Base-by-base conservation (phyloP, 2,888 invertebrate genomes). In the Oxystoma pomonae region DNA sequence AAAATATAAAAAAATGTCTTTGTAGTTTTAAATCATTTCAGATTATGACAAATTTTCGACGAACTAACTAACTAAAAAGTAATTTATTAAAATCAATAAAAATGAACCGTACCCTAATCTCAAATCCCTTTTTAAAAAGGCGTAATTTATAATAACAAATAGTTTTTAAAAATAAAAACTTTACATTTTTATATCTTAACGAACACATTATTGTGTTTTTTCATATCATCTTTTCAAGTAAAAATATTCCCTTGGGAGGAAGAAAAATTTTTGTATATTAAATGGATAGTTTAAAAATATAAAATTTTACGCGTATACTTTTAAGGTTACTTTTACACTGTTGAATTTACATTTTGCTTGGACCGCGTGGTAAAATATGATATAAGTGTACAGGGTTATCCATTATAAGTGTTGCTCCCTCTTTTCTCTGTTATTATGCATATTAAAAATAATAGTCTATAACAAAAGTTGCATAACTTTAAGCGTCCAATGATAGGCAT, bases 281-380 rank as follows among this genome's bases (percentile, higher is more conserved):
- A 35, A 63, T 59, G 72, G 73, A 70, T 71, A 73, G 70, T 68
- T 72, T 73, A 74, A 74, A 75, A 73, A 72, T 72, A 69, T 71
- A 68, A 65, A 70, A 66, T 35, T 71, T 68, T 70, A 72, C 70
- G 74, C 76, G 76, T 76, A 76, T 76, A 76, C 76, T 72, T 74
- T 72, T 71, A 73, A 71, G 71, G 72, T 74, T 73, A 71, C 66
- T 65, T 70, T 73, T 74, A 75, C 75, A 75, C 70, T 73, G 74
- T 73, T 73, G 68, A 70, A 70, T 71, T 73, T 70, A 68, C 70
- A 68, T 69, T 71, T 35, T 65, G 67, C 68, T 76, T 76, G 76
- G 76, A 76, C 76, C 76, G 71, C 76, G 73, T 70, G 71, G 71
- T 66, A 70, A 61, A 63, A 67, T 62, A 63, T 66, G 55, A 63